Percentiles rank a stretch among this genome's conserved stretches.
Conservation (phyloP, 2,113 vertebrate genomes). For the Parus major region DNA sequence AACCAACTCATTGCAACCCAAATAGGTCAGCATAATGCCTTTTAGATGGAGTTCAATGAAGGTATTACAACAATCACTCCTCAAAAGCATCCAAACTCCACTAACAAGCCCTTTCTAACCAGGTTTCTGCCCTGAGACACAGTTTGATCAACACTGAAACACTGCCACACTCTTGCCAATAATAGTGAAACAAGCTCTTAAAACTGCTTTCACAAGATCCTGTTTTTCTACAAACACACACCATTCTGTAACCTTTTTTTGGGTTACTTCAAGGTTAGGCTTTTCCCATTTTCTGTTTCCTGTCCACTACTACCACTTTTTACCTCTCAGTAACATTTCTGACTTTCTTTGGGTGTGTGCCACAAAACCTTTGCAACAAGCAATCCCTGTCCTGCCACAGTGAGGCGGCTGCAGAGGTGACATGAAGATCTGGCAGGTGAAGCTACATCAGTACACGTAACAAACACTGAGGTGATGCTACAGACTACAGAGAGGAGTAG, state of each 20-base stretch:
- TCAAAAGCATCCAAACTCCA: not conserved
- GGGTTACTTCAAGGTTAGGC: not conserved
- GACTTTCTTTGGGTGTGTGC: not conserved
- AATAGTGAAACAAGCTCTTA: not conserved
- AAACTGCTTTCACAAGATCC: not conserved
- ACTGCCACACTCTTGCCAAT: not conserved
- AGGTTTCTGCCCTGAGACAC: not conserved
- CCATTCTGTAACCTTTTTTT: not conserved
- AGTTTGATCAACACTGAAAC: not conserved
- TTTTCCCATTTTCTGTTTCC: not conserved
- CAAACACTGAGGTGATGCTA: not conserved
- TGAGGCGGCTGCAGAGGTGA: not conserved
- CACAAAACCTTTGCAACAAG: not conserved
- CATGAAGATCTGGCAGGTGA: not conserved
- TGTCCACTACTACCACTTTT: not conserved
- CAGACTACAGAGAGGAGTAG: not conserved
- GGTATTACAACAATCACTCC: not conserved
- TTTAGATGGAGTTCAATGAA: not conserved
- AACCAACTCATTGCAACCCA: not conserved
- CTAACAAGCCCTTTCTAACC: not conserved
- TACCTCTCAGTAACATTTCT: not conserved
- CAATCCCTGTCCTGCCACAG: not conserved
- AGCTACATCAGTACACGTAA: not conserved
- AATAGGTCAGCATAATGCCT: not conserved
- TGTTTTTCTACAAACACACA: not conserved